Conservation (phyloP, 2,113 vertebrate species). For the Oncorhynchus mykiss region DNA sequence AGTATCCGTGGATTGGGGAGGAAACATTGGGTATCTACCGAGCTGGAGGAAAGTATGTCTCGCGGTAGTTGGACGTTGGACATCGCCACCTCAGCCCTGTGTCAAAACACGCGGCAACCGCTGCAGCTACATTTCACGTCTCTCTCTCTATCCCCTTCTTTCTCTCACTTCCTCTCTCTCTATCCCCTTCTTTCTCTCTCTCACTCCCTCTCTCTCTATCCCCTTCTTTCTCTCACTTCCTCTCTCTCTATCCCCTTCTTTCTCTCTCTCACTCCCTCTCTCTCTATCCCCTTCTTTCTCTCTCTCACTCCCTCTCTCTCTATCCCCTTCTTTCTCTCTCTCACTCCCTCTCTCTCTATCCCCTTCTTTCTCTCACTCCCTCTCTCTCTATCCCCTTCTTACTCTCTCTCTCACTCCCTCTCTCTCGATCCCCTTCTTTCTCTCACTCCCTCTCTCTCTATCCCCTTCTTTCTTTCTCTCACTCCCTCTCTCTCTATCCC, state of each 20-base stretch:
- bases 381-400: background rate
- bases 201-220: constrained; percentile 7
- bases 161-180: background rate
- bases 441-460: too few relatives aligned
- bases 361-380: background rate
- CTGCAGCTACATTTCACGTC: constrained; percentile 18
- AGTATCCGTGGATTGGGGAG: background rate
- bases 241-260: background rate
- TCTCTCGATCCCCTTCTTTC: too few relatives aligned
- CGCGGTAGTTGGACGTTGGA: constrained; percentile 35
- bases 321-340: background rate
- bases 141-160: background rate
- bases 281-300: background rate
- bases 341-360: constrained; percentile 2
- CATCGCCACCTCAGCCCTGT: constrained; percentile 29
- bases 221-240: background rate
- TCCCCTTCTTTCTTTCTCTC: too few relatives aligned
- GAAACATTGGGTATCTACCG: background rate
- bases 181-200: background rate
- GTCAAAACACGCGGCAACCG: constrained; percentile 17
- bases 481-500: too few relatives aligned
- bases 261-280: background rate
- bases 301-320: too few relatives aligned
- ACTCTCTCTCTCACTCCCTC: too few relatives aligned
- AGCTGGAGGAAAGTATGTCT: constrained; percentile 14